A percentile compares a stretch with the other conserved stretches of the same genome.
phyloP scores from a whole-genome alignment of 2,113 vertebrate genomes.

The Calyptommatus sinebrachiatus region DNA sequence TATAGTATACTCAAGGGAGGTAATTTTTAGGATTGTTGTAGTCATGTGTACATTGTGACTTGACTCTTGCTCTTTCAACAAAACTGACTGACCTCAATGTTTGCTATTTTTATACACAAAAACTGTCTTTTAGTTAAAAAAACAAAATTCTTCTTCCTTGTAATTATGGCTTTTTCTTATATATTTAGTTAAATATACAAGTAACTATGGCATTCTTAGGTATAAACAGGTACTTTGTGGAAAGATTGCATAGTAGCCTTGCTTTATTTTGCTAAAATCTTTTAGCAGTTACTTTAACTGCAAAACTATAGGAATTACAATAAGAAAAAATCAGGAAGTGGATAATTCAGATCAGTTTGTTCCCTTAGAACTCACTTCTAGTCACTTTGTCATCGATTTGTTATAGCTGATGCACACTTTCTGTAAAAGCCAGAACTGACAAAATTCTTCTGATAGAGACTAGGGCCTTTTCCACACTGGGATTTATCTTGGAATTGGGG shows the following conservation, averaged over 20 bases:
- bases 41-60: not conserved
- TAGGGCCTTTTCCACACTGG: not conserved
- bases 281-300: not conserved
- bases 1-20: no score
- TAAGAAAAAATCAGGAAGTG: not conserved
- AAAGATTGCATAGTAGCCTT: not conserved
- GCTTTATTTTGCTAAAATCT: not conserved
- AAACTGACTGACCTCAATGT: conserved; percentile 1
- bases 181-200: not conserved
- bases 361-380: not conserved
- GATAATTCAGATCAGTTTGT: not conserved
- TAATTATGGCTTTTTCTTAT: not conserved
- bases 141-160: conserved; percentile 17
- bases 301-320: not conserved
- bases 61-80: not conserved
- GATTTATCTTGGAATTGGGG: no score
- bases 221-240: not conserved
- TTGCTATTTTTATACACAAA: conserved; percentile 16
- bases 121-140: conserved; percentile 21
- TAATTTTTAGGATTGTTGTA: not conserved
- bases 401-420: not conserved
- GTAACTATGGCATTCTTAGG: not conserved
- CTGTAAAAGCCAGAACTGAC: not conserved
- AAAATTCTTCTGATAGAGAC: not conserved
- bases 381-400: not conserved